Percentiles rank a stretch among this genome's conserved stretches.
Conservation (phyloP, 2,113 vertebrate genomes). For the Semicossyphus pulcher region DNA sequence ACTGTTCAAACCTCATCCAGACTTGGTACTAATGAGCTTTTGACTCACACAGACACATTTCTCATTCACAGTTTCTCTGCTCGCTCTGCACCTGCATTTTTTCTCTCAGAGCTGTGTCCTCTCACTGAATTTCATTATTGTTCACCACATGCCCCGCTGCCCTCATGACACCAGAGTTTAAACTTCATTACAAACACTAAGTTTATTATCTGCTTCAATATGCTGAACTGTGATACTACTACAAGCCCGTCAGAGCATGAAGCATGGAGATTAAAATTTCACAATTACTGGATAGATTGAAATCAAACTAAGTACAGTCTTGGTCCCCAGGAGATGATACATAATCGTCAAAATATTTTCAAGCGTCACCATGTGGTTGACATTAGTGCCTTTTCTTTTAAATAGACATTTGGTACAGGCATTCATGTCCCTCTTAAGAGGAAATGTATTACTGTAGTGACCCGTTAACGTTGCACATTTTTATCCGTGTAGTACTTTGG, state of each 20-base stretch:
- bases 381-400: too few species aligned
- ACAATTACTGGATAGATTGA: background rate
- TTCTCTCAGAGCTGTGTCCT: slow-evolving; percentile 1
- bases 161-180: background rate
- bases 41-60: slow-evolving; percentile 38
- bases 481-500: background rate
- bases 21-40: slow-evolving; percentile 53
- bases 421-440: background rate
- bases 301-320: too few species aligned
- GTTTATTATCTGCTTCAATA: too few species aligned
- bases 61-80: slow-evolving; percentile 32
- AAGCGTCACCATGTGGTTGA: too few species aligned
- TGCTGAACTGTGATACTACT: too few species aligned
- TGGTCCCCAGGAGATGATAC: too few species aligned
- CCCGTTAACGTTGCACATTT: background rate
- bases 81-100: slow-evolving; percentile 3
- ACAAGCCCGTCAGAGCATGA: too few species aligned
- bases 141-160: background rate
- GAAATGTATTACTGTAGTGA: background rate
- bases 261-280: too few species aligned
- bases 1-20: slow-evolving; percentile 41
- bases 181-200: slow-evolving; percentile 20
- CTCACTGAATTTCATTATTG: slow-evolving; percentile 31
- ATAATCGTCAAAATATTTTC: too few species aligned
- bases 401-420: too few species aligned